Conservation (phyloP, 2,797 vertebrate genomes). For the Anableps anableps region DNA sequence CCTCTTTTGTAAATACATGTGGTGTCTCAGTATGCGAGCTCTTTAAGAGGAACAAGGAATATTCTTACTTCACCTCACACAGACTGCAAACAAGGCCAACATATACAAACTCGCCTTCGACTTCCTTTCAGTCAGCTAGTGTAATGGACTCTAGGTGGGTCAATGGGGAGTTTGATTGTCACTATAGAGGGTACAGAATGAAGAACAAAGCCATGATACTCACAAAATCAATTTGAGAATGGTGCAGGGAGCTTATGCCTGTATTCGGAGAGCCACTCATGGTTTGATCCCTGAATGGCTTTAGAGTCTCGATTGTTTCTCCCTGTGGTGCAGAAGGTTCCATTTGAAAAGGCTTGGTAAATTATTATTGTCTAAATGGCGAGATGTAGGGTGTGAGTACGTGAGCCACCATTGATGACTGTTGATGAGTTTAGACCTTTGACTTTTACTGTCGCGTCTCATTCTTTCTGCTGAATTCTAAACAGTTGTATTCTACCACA, state of each 20-base stretch:
- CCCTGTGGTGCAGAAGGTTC: slow-evolving; percentile 1
- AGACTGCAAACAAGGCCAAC: not conserved
- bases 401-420: not conserved
- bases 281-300: slow-evolving; percentile 13
- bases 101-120: slow-evolving; percentile 5
- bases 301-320: slow-evolving; percentile 6
- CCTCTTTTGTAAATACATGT: not conserved
- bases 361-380: slow-evolving; percentile 6
- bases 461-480: not conserved
- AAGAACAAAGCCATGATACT: not conserved
- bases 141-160: not conserved
- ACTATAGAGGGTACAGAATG: not conserved
- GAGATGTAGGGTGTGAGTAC: not conserved
- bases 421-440: slow-evolving; percentile 16
- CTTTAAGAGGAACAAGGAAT: not conserved
- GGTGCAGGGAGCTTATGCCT: not conserved
- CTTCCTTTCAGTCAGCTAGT: slow-evolving; percentile 3
- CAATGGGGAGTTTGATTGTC: not conserved
- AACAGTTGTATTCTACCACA: slow-evolving; percentile 6
- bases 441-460: not conserved
- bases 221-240: slow-evolving; percentile 5
- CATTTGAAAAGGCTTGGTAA: slow-evolving; percentile 5
- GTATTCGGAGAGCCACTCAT: not conserved
- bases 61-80: not conserved
- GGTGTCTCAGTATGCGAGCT: not conserved